Evolutionary conservation across 2,113 vertebrate genomes (phyloP), one percentile per base, ranked within the genome.

Genomic region (Zingel zingel): DNA sequence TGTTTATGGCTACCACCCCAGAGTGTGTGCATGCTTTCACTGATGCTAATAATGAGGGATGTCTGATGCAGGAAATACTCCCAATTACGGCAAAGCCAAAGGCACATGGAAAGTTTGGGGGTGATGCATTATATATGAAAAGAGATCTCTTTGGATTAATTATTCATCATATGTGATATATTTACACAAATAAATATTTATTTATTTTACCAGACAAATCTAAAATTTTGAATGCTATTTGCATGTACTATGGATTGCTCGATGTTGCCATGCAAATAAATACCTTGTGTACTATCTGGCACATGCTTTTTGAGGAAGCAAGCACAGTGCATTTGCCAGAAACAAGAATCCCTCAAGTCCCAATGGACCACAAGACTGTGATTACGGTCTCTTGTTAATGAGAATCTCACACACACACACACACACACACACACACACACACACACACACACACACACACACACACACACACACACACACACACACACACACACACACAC

Each of bases 61-160:
- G 36, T 43, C 64, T 66, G 71, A 67, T 67, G 73, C 45, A 64
- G 77, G 73, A 79, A 66, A 84, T 59, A 14, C 83, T 92, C 74
- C 86, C 79, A 83, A 88, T 90, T 88, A 86, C 33, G 11, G 43
- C 59, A 33, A 75, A 39, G 76, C 83, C 75, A 84, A 76, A 87
- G 73, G 90, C 86, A 71, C 23, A 33, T 57, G 64, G 76, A 74
- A 54, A 66, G 56, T 59, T 88, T 82, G 62, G 57, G 45, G 72
- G 8, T 66, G 81, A 91, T 91, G 82, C 73, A 92, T 93, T 93
- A 93, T 89, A 92, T 72, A 93, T 93, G 83, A 88, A 71, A 73
- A 30, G 77, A 78, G 81, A 86, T 65, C 77, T 79, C 82, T 15
- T 57, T 68, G 21, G 64, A 86, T 93, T 79, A 79, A 92, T 89